These are phyloP conservation scores for Tarsius wallacei DNA, from an alignment of 2,797 vertebrate genomes.

Conservation along the genomic window DNA sequence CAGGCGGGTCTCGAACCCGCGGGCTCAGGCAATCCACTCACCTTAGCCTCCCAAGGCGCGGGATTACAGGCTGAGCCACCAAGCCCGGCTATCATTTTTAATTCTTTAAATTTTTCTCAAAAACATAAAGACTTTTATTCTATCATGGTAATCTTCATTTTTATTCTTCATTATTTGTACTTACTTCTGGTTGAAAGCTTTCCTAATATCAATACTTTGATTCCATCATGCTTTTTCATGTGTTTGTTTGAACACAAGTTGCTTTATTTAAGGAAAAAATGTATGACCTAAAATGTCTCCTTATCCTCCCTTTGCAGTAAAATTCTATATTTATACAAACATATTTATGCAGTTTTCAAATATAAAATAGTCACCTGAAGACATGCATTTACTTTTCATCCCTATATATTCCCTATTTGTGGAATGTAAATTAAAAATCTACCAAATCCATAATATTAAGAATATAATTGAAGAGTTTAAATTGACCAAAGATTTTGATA, in stretches of 20 bases:
- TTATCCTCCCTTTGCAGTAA: neutral
- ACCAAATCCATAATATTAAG: neutral
- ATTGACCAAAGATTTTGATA: neutral
- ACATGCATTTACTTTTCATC: neutral
- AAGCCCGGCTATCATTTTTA: neutral
- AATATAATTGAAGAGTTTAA: neutral
- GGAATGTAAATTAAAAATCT: neutral
- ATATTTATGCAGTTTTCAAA: neutral
- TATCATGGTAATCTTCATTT: neutral
- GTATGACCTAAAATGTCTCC: neutral
- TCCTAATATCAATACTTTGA: conserved; percentile 8
- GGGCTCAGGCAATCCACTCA: too few species aligned
- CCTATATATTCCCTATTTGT: neutral
- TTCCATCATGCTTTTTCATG: neutral
- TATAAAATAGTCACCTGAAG: neutral
- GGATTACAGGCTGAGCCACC: too few species aligned
- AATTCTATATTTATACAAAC: neutral
- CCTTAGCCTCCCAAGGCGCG: too few species aligned
- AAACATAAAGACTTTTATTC: neutral
- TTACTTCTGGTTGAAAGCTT: neutral
- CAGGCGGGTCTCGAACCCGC: too few species aligned
- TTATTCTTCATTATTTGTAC: neutral
- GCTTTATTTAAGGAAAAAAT: conserved; percentile 37
- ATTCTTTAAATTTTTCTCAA: neutral
- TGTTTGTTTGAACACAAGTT: neutral